These are phyloP conservation scores for Halcyon senegalensis DNA, from an alignment of 2,113 vertebrate genomes.

Conservation along the genomic window DNA sequence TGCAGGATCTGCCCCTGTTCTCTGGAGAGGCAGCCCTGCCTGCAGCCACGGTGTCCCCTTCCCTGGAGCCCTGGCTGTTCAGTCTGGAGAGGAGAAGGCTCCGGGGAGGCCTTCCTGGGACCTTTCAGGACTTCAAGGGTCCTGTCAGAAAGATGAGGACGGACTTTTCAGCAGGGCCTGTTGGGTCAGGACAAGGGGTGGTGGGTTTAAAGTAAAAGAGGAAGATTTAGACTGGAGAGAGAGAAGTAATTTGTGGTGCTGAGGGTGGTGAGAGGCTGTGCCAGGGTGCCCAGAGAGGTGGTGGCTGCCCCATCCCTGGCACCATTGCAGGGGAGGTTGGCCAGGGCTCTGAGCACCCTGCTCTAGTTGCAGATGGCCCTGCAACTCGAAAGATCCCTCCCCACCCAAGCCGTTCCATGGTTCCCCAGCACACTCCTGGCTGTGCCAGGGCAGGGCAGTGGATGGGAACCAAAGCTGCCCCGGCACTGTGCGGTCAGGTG, in stretches of 20 bases:
- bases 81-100: background rate
- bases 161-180: background rate
- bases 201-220: background rate
- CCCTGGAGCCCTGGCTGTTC: background rate
- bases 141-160: background rate
- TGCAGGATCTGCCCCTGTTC: background rate
- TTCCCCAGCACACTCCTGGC: background rate
- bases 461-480: background rate
- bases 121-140: background rate
- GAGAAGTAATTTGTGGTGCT: no score
- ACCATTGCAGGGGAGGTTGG: background rate
- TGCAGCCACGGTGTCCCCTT: background rate
- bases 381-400: background rate
- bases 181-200: background rate
- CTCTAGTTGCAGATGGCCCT: background rate
- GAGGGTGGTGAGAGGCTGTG: background rate
- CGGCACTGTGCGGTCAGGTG: rapidly evolving
- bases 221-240: background rate
- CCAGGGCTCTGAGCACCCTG: background rate
- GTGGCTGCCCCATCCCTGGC: background rate
- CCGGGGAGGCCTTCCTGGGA: background rate
- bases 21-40: background rate
- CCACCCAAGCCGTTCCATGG: no score
- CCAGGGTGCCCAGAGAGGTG: background rate
- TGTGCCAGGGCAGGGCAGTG: background rate